A percentile compares a stretch with the other conserved stretches of the same genome.
Evolutionary conservation across 2,888 invertebrate genomes (phyloP).

Genomic region (Caenorhabditis sp.): DNA sequence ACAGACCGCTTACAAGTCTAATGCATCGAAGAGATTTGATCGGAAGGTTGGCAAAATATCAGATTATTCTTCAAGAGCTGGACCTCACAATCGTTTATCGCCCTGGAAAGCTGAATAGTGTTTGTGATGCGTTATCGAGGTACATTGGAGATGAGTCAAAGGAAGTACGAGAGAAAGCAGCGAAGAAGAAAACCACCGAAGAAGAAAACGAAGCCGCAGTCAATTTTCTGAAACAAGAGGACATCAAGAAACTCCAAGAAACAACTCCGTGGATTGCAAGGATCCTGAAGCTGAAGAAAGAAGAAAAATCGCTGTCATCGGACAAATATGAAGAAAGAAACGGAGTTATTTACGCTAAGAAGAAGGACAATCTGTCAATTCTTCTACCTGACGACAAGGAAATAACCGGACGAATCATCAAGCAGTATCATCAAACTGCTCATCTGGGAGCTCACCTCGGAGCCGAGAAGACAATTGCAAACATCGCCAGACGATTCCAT

Average conservation of each 20-base stretch:
- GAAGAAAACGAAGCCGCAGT: neutral
- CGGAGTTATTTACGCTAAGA: slow-evolving; percentile 14
- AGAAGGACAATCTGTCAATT: neutral
- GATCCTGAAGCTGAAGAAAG: neutral
- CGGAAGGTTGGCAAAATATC: slow-evolving; percentile 56
- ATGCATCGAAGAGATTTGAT: slow-evolving; percentile 45
- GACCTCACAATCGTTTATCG: neutral
- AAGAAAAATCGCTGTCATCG: neutral
- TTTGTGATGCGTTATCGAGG: slow-evolving; percentile 16
- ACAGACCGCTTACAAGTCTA: slow-evolving; percentile 50
- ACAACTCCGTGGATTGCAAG: neutral
- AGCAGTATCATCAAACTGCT: slow-evolving; percentile 37
- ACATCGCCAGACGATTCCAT: slow-evolving; percentile 24
- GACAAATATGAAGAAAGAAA: neutral
- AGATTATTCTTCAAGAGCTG: slow-evolving; percentile 36
- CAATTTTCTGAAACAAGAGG: neutral
- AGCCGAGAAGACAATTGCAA: slow-evolving; percentile 31
- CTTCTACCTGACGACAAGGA: neutral
- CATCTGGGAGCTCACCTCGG: slow-evolving; percentile 55
- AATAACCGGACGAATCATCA: neutral
- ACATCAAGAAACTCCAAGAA: neutral
- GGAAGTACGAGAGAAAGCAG: slow-evolving; percentile 2
- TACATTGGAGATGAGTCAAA: slow-evolving; percentile 25
- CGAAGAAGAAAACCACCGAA: neutral
- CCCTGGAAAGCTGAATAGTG: slow-evolving; percentile 1